These are phyloP conservation scores for Dryomyza anilis DNA, from an alignment of 2,888 invertebrate species.

Conservation along the genomic window DNA sequence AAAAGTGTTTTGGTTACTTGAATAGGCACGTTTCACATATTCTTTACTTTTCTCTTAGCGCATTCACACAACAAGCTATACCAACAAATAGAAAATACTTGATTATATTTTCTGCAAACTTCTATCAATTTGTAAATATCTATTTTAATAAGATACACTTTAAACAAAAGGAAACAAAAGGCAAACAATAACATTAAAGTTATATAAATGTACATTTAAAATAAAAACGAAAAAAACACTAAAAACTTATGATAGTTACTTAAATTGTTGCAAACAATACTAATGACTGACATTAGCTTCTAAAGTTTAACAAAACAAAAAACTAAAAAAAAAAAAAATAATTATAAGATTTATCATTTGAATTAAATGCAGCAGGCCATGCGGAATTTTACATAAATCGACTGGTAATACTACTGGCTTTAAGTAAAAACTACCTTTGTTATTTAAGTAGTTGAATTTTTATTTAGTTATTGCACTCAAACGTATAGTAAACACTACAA, in stretches of 20 bases:
- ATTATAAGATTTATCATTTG: neutral
- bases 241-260: no score
- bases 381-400: no score
- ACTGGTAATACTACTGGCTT: no score
- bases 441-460: neutral
- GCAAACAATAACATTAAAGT: no score
- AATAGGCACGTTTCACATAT: no score
- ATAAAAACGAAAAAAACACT: no score
- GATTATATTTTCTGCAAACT: neutral
- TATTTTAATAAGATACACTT: neutral
- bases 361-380: neutral
- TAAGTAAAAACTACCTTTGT: no score
- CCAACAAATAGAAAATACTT: neutral
- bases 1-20: no score
- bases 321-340: neutral
- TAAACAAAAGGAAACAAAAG: no score
- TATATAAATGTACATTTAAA: no score
- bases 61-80: neutral
- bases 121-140: neutral
- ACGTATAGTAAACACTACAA: no score
- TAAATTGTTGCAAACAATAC: constrained; percentile 32
- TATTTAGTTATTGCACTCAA: no score
- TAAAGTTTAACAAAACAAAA: constrained; percentile 24
- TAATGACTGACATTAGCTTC: constrained; percentile 43
- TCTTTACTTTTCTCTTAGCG: neutral